Conservation (phyloP, 92 coral and sea anemone genomes). For the Meandrina meandrites region DNA sequence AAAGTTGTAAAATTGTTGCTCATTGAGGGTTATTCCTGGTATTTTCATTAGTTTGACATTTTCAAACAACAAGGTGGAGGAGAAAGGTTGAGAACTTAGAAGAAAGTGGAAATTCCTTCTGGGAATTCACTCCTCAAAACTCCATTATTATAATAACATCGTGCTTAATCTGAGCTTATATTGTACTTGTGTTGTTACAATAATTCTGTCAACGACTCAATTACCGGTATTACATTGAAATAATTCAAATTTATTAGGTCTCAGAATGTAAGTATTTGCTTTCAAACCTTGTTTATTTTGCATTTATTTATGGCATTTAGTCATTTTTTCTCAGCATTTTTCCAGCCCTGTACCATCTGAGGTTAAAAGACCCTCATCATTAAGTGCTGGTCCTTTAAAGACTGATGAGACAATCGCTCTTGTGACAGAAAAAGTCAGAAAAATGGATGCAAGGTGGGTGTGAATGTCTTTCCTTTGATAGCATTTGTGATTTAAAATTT, state of each 20-base stretch:
- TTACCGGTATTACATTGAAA: no score
- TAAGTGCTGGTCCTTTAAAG: conserved; percentile 55
- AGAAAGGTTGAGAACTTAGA: neutral
- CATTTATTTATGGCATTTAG: neutral
- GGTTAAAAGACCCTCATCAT: conserved; percentile 69
- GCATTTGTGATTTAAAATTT: neutral
- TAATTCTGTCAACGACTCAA: no score
- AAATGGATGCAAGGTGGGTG: conserved; percentile 93
- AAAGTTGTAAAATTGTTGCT: no score
- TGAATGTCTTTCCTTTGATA: neutral
- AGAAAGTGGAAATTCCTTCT: neutral
- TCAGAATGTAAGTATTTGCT: no score
- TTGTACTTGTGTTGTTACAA: no score
- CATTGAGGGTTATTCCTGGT: neutral
- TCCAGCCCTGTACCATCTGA: conserved; percentile 36
- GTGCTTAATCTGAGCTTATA: no score
- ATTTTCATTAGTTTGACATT: neutral
- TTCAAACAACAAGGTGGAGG: neutral
- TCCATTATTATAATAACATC: no score
- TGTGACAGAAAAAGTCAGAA: conserved; percentile 95
- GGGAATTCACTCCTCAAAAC: no score
- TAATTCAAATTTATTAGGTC: no score
- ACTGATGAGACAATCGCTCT: conserved; percentile 81
- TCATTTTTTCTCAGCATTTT: conserved; percentile 24
- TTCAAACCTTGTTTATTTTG: neutral